Base-by-base conservation (phyloP, 2,888 invertebrate species). In the Eustalomyia histrio region DNA sequence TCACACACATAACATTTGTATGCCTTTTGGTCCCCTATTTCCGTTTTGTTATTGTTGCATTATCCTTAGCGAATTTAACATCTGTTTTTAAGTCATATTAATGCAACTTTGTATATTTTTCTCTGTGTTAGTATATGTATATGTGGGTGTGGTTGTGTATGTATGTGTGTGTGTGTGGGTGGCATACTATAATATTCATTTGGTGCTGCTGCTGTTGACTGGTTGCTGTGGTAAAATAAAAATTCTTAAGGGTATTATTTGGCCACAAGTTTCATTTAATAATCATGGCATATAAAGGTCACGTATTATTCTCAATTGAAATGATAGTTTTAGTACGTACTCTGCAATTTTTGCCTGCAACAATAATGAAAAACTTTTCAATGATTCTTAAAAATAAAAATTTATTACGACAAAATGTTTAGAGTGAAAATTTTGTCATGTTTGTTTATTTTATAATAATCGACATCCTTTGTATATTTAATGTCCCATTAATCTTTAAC, bases 261-360 rank as follows among this genome's bases (percentile, higher is more conserved):
- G 78, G 78, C 78, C 73, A 71, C 78, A 69, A 71, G 65, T 74
- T 74, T 81, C 65, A 81, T 81, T 81, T 81, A 74, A 78, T 78
- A 81, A 78, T 74, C 65, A 65, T 81, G 53, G 16, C 10, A 29
- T 53, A 64, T 21, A 76, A 76, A 80, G 76, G 76, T 76, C 76
- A 80, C 68, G 58, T 76, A 68, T 58, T 52, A 69, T 80, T 63
- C 43, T 58, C 71, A 35, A 71, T 57, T 58, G 43, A 47, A 47
- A 47, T 71, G 53, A 75, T 75, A 33, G 21, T 39, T 35, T 58
- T 35, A 43, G 29, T 35, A 52, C 1, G 3, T 55, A 16, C 14
- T 47, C 3, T 47, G 29, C 43, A 7, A 2, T 50, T 50, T 18
- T 17, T 47, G 43, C 43, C 29, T 47, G 43, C 43, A 14, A 47